phyloP scores from a whole-genome alignment of 2,888 invertebrate genomes.

The Thysanoteuthis rhombus region DNA sequence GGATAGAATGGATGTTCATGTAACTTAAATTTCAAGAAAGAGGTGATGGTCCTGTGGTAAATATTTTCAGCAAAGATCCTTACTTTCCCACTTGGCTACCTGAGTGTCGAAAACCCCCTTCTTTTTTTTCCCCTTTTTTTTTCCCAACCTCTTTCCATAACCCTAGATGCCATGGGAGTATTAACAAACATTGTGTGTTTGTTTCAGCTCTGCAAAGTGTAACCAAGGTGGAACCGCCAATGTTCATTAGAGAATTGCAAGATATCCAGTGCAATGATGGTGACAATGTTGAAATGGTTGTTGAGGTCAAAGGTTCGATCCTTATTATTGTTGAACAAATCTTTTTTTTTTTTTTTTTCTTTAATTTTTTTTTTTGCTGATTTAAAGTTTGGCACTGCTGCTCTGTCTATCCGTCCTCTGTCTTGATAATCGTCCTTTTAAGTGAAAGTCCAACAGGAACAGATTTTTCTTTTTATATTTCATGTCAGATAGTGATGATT shows the following conservation, averaged over 20 bases:
- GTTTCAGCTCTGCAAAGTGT: background rate
- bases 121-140: background rate
- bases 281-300: constrained; percentile 81
- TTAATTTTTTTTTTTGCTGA: no score
- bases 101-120: background rate
- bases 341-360: no score
- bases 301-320: constrained; percentile 59
- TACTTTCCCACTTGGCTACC: background rate
- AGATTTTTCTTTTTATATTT: background rate
- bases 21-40: no score
- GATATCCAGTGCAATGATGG: constrained; percentile 87
- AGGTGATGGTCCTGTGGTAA: background rate
- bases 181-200: constrained; percentile 16
- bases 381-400: background rate
- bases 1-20: no score
- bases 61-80: background rate
- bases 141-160: constrained; percentile 29
- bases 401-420: background rate
- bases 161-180: background rate
- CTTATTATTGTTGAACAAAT: background rate
- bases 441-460: background rate
- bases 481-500: no score
- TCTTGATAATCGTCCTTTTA: background rate
- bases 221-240: constrained; percentile 71
- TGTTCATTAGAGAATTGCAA: constrained; percentile 78